Base-by-base conservation (phyloP, 1,140 invertebrate genomes). In the Neuroterus valhalla region DNA sequence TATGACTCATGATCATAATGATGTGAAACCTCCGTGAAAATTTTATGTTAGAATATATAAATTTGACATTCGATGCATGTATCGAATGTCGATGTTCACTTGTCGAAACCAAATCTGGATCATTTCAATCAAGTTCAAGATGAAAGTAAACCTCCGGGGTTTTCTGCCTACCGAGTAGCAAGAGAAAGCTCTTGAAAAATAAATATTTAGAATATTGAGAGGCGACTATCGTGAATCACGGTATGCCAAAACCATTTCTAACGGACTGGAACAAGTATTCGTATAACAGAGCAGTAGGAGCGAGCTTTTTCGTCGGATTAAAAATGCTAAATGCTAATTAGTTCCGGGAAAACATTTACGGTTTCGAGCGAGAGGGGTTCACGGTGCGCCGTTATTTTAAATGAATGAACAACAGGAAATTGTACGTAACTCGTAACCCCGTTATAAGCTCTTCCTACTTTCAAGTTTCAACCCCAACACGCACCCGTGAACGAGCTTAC, bases 291-390 rank as follows among this genome's bases (percentile, higher is more conserved):
- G 42, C 68, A 70, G 70, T 52, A 75, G 67, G 81, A 80, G 78
- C 74, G 78, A 78, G 77, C 78, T 83, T 83, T 83, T 81, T 79
- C 23, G 81, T 75, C 75, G 79, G 81, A 87, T 88, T 88, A 87
- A 88, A 89, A 87, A 87, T 87, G 86, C 81, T 87, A 86, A 88
- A 88, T 86, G 85, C 84, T 89, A 89, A 89, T 89, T 88, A 88
- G 87, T 86, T 88, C 84, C 80, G 81, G 80, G 80, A 80, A 84
- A 78, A 77, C 77, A 74, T 81, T 82, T 79, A 78, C 70, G 70
- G 23, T 62, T 62, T 46, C 69, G 70, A 72, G 75, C 48, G 66
- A 67, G 75, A 43, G 74, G 76, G 72, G 46, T 75, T 75, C 52
- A 72, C 78, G 75, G 69, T 74, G 70, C 76, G 68, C 77, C 80